phyloP scores from a whole-genome alignment of 2,888 invertebrate species.

The Eledona agricola region DNA sequence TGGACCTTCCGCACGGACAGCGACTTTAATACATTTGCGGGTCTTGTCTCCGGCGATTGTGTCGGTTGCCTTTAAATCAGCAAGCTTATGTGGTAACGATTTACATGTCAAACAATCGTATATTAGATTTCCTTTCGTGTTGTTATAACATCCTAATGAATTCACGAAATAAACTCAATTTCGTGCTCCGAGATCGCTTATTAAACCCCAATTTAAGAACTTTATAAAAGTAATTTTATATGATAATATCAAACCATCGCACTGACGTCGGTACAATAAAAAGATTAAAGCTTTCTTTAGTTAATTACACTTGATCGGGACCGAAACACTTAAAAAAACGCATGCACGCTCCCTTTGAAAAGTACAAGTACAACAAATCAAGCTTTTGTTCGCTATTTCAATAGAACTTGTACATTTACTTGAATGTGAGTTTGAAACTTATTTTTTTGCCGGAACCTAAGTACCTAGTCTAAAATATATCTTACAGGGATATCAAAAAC shows the following conservation, averaged over 20 bases:
- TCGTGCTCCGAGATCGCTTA: conserved; percentile 27
- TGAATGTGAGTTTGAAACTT: conserved; percentile 10
- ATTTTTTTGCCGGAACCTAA: conserved; percentile 11
- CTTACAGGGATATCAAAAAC: too few relatives aligned
- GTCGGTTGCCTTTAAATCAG: conserved; percentile 46
- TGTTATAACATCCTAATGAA: conserved; percentile 49
- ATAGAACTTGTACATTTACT: conserved; percentile 21
- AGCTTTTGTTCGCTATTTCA: conserved; percentile 16
- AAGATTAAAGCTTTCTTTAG: too few relatives aligned
- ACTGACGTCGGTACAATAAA: conserved; percentile 9
- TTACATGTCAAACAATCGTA: conserved; percentile 53
- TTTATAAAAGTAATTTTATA: conserved; percentile 24
- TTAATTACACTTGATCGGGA: conserved; percentile 4
- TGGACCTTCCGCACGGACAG: conserved; percentile 19
- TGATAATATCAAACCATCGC: conserved; percentile 23
- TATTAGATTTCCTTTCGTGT: conserved; percentile 49
- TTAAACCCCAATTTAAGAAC: conserved; percentile 34
- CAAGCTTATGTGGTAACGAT: conserved; percentile 47
- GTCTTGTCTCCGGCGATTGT: conserved; percentile 32
- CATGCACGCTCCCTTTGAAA: conserved; percentile 4
- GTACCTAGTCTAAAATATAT: too few relatives aligned
- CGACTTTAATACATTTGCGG: conserved; percentile 35
- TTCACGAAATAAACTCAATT: conserved; percentile 48
- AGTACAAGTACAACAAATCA: conserved; percentile 10
- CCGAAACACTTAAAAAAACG: conserved; percentile 8